Evolutionary conservation across 2,888 invertebrate genomes (phyloP), one percentile per base, ranked within the genome.

Genomic region (Drosophila histrio): DNA sequence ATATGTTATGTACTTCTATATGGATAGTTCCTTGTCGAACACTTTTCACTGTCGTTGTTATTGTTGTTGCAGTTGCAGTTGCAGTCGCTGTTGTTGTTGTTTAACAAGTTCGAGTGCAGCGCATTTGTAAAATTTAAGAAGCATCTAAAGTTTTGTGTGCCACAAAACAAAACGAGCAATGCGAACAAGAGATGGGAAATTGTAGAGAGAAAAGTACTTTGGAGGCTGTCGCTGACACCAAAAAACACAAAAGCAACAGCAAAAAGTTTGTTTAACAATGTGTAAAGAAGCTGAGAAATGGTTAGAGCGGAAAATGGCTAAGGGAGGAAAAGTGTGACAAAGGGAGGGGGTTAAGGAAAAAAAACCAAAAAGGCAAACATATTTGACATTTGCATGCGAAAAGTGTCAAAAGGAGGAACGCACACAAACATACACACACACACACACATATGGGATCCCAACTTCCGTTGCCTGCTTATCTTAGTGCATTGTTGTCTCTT

Each of bases 321-420:
- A 19, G 24, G 2, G 28, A 38, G 53, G 32, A 30, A 9, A 6
- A 41, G 3, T 7, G 30, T 30, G n/a, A 17, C 24, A 8, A 17
- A 19, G 26, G 2, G 11, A 13, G 32, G 53, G 17, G 32, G 24
- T 34, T 32, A 17, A 3, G 19, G 34, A 24, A 34, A 36, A 21
- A 62, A 62, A 76, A 60, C 61, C 49, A 58, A 61, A 61, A 68
- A 53, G 49, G 72, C 73, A 86, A 82, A 86, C 71, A 83, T 74
- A 85, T 82, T 85, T 82, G 85, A 77, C 80, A 84, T 84, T 86
- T 84, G 79, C 84, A 86, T 84, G 79, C 77, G 71, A 74, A 80
- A 83, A 86, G 79, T 80, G 86, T 80, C 80, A 79, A 81, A 80
- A 74, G 72, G 63, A 68, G 65, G 15, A 66, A 61, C 58, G 47